phyloP scores from a whole-genome alignment of 30 jellyfish, hydroid and myxozoan species.

The Aurelia aurita complex sp. Pacific region DNA sequence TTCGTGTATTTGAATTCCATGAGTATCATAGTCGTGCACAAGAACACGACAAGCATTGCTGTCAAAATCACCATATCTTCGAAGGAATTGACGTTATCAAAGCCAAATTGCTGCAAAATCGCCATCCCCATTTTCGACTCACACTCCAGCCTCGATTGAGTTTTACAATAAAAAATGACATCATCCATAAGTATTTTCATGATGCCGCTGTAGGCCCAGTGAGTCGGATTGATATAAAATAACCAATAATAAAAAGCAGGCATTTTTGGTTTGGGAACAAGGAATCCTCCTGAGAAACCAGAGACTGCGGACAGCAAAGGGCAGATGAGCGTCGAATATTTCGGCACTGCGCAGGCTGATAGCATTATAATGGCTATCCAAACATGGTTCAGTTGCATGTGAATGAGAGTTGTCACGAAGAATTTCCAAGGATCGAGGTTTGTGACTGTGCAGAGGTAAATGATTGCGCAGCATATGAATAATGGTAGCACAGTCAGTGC shows the following conservation, averaged over 20 bases:
- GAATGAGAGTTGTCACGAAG: constrained; percentile 76
- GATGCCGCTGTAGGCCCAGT: constrained; percentile 89
- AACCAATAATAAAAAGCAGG: constrained; percentile 86
- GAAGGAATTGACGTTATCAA: constrained; percentile 59
- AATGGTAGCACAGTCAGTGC: constrained; percentile 77
- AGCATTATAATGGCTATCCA: constrained; percentile 87
- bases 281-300: constrained; percentile 95
- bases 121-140: constrained; percentile 66
- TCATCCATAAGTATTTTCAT: constrained; percentile 66
- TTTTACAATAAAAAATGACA: constrained; percentile 52
- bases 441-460: constrained; percentile 73
- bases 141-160: constrained; percentile 73
- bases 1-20: constrained; percentile 66
- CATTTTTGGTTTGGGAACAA: constrained; percentile 95
- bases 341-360: constrained; percentile 63
- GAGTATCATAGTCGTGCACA: constrained; percentile 46
- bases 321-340: constrained; percentile 78
- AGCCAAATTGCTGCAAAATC: constrained; percentile 75
- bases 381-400: constrained; percentile 79
- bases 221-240: constrained; percentile 93
- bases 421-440: constrained; percentile 65
- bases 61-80: constrained; percentile 51
- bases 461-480: constrained; percentile 60
- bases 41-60: constrained; percentile 50
- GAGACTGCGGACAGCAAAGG: constrained; percentile 93